Conservation (phyloP, 53 echinoderm and acorn worm species). For the Actinopyga echinites region DNA sequence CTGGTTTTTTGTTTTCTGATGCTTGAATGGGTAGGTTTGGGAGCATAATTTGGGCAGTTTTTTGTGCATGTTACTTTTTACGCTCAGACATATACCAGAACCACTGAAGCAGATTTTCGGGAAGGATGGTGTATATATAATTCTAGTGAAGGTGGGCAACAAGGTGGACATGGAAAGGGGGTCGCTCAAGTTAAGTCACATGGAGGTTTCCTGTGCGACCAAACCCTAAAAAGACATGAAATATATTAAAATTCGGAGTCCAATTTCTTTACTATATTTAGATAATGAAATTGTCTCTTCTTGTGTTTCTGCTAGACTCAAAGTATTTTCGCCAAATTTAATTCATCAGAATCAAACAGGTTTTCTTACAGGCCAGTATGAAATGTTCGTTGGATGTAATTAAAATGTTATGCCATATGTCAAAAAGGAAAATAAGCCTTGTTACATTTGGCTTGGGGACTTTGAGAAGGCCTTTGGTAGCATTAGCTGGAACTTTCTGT, state of each 20-base stretch:
- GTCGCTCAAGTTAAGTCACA: too few species aligned
- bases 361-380: background rate
- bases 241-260: background rate
- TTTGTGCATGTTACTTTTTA: too few species aligned
- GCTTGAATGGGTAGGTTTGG: too few species aligned
- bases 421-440: background rate
- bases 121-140: too few species aligned
- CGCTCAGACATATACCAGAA: too few species aligned
- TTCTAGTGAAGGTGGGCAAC: too few species aligned
- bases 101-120: too few species aligned
- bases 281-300: conserved; percentile 1
- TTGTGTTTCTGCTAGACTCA: background rate
- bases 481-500: conserved; percentile 28
- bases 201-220: too few species aligned
- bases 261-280: background rate
- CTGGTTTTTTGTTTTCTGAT: too few species aligned
- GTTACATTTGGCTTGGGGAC: conserved; percentile 30
- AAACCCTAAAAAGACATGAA: background rate
- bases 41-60: too few species aligned
- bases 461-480: conserved; percentile 52
- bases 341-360: conserved; percentile 27
- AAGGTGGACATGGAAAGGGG: too few species aligned
- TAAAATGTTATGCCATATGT: conserved; percentile 24
- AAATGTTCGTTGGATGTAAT: conserved; percentile 32
- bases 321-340: background rate